These are phyloP conservation scores for Campylorhamphus procurvoides DNA, from an alignment of 2,113 vertebrate genomes.

Conservation along the genomic window DNA sequence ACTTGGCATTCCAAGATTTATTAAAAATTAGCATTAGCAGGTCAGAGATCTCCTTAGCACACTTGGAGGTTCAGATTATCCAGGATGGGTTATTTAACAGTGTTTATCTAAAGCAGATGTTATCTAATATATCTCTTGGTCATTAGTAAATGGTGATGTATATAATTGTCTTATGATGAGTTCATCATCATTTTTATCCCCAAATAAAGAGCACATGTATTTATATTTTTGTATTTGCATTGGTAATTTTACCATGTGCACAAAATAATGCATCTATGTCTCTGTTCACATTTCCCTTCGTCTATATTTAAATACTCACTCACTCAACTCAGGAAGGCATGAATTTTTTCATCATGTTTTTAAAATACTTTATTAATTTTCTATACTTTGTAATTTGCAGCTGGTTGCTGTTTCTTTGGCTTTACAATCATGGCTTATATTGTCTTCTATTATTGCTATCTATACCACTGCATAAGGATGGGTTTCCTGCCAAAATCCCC, in stretches of 20 bases:
- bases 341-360: background rate
- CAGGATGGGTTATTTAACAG: background rate
- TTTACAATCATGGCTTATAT: background rate
- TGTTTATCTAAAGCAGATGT: constrained; percentile 61
- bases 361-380: background rate
- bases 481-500: background rate
- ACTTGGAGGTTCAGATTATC: constrained; percentile 41
- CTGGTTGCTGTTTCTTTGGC: background rate
- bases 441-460: background rate
- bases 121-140: background rate
- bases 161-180: background rate
- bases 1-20: constrained; percentile 64
- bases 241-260: background rate
- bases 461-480: background rate
- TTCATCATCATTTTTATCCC: background rate
- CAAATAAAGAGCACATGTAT: background rate
- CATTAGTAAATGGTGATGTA: background rate
- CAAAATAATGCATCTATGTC: background rate
- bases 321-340: background rate
- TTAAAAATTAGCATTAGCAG: constrained; percentile 50
- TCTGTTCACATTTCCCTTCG: background rate
- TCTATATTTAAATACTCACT: background rate
- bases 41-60: constrained; percentile 26
- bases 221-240: background rate
- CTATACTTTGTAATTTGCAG: background rate